Conservation (phyloP, 2,888 invertebrate species). For the Matsumyia berberina region DNA sequence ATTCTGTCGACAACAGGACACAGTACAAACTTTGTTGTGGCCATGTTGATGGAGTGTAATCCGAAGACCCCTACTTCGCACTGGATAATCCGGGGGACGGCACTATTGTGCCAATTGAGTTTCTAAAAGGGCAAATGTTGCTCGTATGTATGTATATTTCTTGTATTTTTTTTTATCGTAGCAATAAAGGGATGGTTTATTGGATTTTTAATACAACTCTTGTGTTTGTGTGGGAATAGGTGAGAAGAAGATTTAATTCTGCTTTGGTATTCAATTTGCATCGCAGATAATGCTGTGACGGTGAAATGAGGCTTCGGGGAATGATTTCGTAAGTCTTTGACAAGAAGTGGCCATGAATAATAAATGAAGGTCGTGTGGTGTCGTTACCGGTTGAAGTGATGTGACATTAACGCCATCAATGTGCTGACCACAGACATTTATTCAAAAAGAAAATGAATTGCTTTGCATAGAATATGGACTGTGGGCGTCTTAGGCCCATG, state of each 20-base stretch:
- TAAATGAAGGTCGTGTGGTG: constrained; percentile 12
- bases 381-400: constrained; percentile 1
- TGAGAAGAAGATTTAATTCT: constrained; percentile 39
- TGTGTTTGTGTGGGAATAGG: constrained; percentile 28
- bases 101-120: constrained; percentile 93
- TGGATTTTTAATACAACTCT: constrained; percentile 53
- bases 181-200: constrained; percentile 70
- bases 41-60: constrained; percentile 88
- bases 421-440: constrained; percentile 38
- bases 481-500: no score
- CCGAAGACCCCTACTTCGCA: constrained; percentile 89
- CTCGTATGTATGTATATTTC: constrained; percentile 3
- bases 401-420: constrained; percentile 1
- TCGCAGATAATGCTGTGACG: constrained; percentile 31
- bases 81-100: constrained; percentile 96
- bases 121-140: constrained; percentile 78
- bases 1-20: constrained; percentile 96
- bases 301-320: constrained; percentile 54
- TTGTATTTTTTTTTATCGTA: constrained; percentile 12
- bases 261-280: constrained; percentile 69
- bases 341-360: constrained; percentile 40
- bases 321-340: constrained; percentile 34
- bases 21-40: constrained; percentile 96
- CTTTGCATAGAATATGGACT: not conserved
- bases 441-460: constrained; percentile 43